Evolutionary conservation across 1,140 invertebrate species (phyloP).

Genomic region (Proctacanthus coquilletti): DNA sequence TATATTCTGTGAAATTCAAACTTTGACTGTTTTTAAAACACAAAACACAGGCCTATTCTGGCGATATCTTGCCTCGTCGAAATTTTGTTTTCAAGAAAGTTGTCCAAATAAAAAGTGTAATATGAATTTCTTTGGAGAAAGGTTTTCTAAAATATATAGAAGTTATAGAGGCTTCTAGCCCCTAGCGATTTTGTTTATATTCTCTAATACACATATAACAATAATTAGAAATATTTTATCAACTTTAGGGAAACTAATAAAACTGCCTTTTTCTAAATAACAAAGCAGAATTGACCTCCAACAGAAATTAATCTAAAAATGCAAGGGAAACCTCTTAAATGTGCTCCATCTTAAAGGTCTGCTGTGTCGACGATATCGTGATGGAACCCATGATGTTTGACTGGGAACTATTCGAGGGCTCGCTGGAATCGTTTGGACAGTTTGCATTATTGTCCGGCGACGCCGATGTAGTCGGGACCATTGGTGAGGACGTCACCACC

Average conservation of each 20-base stretch:
- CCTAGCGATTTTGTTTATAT: neutral
- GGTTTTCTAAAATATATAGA: no score
- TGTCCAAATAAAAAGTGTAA: no score
- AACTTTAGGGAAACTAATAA: neutral
- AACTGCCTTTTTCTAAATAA: neutral
- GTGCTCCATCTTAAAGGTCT: slow-evolving; percentile 27
- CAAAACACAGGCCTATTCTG: no score
- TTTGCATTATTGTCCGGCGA: slow-evolving; percentile 7
- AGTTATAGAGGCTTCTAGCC: no score
- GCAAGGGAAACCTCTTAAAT: slow-evolving; percentile 21
- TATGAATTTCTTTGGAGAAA: no score
- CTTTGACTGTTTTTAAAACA: no score
- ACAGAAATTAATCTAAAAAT: no score
- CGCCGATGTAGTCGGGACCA: neutral
- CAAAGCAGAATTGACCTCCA: no score
- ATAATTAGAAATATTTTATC: neutral
- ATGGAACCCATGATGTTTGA: slow-evolving; percentile 26
- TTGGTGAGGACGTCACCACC: neutral
- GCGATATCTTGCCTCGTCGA: no score
- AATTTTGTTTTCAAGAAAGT: no score
- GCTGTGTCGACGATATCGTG: slow-evolving; percentile 22
- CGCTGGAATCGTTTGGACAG: slow-evolving; percentile 1
- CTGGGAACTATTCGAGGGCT: slow-evolving; percentile 5
- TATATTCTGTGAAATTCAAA: no score
- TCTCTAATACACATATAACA: neutral